Evolutionary conservation across 2,888 invertebrate species (phyloP).

Genomic region (Heliconius cydno): DNA sequence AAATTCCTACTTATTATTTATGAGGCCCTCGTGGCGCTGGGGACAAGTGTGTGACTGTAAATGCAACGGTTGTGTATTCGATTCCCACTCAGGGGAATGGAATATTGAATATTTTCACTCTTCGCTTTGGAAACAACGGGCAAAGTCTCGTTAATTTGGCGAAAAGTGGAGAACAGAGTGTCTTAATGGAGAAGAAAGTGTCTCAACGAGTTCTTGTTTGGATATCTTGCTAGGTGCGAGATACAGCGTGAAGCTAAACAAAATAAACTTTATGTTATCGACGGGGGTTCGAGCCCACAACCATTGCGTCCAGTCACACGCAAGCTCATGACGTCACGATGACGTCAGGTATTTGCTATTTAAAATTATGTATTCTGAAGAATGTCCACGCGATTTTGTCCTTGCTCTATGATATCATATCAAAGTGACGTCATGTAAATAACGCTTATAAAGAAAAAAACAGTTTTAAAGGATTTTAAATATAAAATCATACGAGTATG

Average conservation of each 20-base stretch:
- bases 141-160: background rate
- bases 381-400: conserved; percentile 11
- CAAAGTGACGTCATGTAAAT: conserved; percentile 15
- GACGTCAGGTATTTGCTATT: background rate
- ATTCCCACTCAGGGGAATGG: background rate
- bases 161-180: background rate
- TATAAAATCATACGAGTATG: background rate
- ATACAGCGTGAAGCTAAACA: background rate
- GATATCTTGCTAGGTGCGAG: background rate
- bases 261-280: too few species aligned
- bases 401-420: conserved; percentile 27
- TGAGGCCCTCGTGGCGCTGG: background rate
- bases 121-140: background rate
- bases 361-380: conserved; percentile 8
- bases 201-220: background rate
- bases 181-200: background rate
- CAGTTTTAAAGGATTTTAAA: background rate
- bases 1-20: background rate
- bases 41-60: background rate
- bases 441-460: background rate
- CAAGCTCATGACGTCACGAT: background rate
- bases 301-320: background rate
- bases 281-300: too few species aligned
- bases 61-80: background rate
- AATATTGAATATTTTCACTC: background rate